Evolutionary conservation across 2,113 vertebrate genomes (phyloP), one percentile per base, ranked within the genome.

Genomic region (Phalacrocorax pelagicus): DNA sequence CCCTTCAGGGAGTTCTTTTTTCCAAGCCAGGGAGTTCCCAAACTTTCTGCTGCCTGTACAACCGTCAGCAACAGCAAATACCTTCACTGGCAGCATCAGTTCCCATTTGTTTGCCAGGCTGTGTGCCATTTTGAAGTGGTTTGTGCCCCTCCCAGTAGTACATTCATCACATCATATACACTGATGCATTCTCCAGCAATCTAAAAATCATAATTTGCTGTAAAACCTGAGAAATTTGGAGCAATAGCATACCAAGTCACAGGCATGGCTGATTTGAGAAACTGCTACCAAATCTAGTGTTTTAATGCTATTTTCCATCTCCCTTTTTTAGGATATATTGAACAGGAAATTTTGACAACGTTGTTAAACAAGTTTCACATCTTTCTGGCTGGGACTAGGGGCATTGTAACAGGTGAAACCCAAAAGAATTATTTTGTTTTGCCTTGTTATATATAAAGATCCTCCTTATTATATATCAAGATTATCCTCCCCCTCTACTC

Each of bases 21-120:
- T 86, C 52, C 54, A 90, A 91, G 67, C 55, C 74, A 96, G 71
- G 57, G 85, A 95, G 49, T 88, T 96, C 92, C 90, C 81, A 77
- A 29, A 20, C 22, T 20, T 84, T 32, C 69, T 92, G 29, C 80
- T 0, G 0, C 6, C 1, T 12, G 26, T 67, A 59, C 66, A 91
- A 20, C 57, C 70, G 72, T 6, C 65, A 87, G 52, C 23, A 81
- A 66, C n/a, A 51, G 73, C 65, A 94, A 71, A 91, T 20, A 59
- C 15, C 70, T 81, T 70, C 63, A 15, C 14, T 36, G 81, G 73
- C 69, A 79, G 42, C 77, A 61, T 20, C n/a, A 54, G 51, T 22
- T 69, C 30, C n/a, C 47, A 21, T 21, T n/a, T 55, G 34, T 54
- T 84, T 62, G 59, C 27, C 4, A 17, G 30, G 46, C 61, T 81